These are phyloP conservation scores for Callitettix versicolor DNA, from an alignment of 1,140 invertebrate genomes.

Conservation along the genomic window DNA sequence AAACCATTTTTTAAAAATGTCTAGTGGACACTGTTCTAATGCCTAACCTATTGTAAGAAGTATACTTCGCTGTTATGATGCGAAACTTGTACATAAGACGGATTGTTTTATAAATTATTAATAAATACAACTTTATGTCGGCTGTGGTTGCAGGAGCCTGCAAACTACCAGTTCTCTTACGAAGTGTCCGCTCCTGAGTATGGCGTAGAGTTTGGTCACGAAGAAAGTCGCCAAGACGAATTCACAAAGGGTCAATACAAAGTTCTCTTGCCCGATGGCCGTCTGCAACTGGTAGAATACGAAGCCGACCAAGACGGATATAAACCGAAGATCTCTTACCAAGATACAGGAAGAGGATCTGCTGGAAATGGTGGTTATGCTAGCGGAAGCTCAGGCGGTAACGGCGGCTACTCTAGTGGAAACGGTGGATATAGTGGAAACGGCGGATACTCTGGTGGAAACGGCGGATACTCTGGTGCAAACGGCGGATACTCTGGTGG, in stretches of 20 bases:
- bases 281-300: conserved; percentile 72
- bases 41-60: too few relatives aligned
- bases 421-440: conserved; percentile 6
- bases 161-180: conserved; percentile 77
- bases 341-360: neutral
- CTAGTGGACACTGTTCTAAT: too few relatives aligned
- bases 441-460: conserved; percentile 5
- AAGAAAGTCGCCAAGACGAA: conserved; percentile 68
- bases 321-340: conserved; percentile 52
- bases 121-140: too few relatives aligned
- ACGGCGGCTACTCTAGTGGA: conserved; percentile 8
- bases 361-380: conserved; percentile 11
- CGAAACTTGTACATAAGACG: too few relatives aligned
- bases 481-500: neutral
- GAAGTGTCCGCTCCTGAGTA: conserved; percentile 67
- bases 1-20: too few relatives aligned
- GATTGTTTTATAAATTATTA: too few relatives aligned
- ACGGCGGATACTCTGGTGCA: neutral
- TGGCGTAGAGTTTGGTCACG: conserved; percentile 62
- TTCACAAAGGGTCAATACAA: conserved; percentile 69
- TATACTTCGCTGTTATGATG: too few relatives aligned
- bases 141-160: conserved; percentile 56
- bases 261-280: conserved; percentile 73
- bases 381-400: conserved; percentile 1
- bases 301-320: conserved; percentile 70